A percentile compares a stretch with the other conserved stretches of the same genome.
These are phyloP conservation scores for Micoletzkya japonica DNA, from an alignment of 2,888 invertebrate genomes.

Conservation along the genomic window DNA sequence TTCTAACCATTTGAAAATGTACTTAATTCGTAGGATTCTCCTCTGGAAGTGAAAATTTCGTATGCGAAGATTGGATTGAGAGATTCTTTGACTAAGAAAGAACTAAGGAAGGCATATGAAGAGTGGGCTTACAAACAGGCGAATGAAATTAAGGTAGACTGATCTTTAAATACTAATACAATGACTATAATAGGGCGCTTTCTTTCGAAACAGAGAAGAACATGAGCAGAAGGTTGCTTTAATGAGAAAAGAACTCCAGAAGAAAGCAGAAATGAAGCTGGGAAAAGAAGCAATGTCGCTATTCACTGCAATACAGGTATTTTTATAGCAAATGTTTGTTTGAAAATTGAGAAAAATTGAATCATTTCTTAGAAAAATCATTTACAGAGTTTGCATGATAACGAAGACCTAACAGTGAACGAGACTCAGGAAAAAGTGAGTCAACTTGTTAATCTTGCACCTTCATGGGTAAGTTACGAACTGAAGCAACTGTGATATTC, in stretches of 20 bases:
- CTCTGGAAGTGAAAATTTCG: conserved; percentile 10
- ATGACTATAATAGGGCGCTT: not conserved
- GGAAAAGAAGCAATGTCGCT: not conserved
- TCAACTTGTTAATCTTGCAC: no score
- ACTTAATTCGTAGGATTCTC: not conserved
- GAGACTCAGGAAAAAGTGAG: conserved; percentile 3
- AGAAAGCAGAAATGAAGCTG: not conserved
- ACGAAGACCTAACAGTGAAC: conserved; percentile 4
- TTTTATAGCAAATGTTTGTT: no score
- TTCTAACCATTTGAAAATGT: no score
- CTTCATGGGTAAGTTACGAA: no score
- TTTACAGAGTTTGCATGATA: conserved; percentile 9
- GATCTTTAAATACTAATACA: not conserved
- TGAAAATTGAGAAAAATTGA: not conserved
- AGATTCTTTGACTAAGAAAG: not conserved
- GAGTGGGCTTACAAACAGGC: conserved; percentile 15
- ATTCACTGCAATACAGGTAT: conserved; percentile 13
- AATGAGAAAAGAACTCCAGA: conserved; percentile 7
- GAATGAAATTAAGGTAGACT: conserved; percentile 3
- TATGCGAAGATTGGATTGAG: conserved; percentile 22
- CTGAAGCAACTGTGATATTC: no score
- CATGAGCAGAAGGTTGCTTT: not conserved
- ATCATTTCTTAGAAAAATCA: not conserved
- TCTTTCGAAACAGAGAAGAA: conserved; percentile 9
- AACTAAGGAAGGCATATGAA: conserved; percentile 1